Conservation (phyloP, 1,140 invertebrate species). For the Hylaeus anthracinus region DNA sequence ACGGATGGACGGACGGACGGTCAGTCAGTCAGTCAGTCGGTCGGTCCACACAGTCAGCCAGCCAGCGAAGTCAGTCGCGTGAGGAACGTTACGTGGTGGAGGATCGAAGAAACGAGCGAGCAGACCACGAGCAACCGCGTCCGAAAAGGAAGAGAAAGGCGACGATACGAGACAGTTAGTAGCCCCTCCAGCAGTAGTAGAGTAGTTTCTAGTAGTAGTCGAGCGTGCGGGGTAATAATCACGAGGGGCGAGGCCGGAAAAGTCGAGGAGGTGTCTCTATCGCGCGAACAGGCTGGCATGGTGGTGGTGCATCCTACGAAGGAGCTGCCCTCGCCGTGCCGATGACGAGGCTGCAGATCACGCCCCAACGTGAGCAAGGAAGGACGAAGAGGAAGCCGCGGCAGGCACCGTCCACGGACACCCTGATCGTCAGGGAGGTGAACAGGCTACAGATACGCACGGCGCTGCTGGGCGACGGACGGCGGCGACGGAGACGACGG, state of each 20-base stretch:
- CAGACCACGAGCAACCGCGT: background rate
- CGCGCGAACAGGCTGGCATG: slow-evolving; percentile 57
- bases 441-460: slow-evolving; percentile 37
- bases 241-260: slow-evolving; percentile 8
- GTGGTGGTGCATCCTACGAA: slow-evolving; percentile 65
- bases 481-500: slow-evolving; percentile 65
- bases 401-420: slow-evolving; percentile 27
- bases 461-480: slow-evolving; percentile 53
- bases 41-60: slow-evolving; percentile 41
- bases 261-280: slow-evolving; percentile 1
- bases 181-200: background rate
- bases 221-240: slow-evolving; percentile 26
- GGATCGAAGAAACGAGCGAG: background rate
- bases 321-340: slow-evolving; percentile 70
- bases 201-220: slow-evolving; percentile 23
- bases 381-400: slow-evolving; percentile 56
- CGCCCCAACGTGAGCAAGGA: slow-evolving; percentile 50
- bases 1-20: slow-evolving; percentile 36
- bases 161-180: slow-evolving; percentile 6
- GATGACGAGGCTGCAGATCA: slow-evolving; percentile 68
- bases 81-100: background rate
- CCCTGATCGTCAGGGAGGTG: slow-evolving; percentile 21
- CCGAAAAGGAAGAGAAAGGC: background rate
- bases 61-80: background rate
- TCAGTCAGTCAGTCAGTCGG: slow-evolving; percentile 51